Evolutionary conservation across 2,113 vertebrate genomes (phyloP).

Genomic region (Oreotrochilus melanogaster): DNA sequence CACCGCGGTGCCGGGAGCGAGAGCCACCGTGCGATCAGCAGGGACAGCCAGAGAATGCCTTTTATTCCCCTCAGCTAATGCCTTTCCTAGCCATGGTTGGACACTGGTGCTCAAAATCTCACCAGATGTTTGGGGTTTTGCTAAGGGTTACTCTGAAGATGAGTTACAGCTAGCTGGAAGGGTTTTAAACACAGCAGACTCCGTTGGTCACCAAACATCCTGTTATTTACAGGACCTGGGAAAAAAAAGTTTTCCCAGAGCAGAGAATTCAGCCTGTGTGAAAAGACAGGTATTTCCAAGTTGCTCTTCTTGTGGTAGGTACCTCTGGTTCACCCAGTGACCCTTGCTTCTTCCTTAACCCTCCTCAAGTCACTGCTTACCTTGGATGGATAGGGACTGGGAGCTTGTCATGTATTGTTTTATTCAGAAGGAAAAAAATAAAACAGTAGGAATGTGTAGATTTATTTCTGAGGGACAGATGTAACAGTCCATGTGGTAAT

Average conservation of each 20-base stretch:
- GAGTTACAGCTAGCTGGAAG: background rate
- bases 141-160: background rate
- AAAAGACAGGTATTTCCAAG: background rate
- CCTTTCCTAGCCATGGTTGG: background rate
- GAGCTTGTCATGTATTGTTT: background rate
- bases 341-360: background rate
- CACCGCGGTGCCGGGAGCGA: fast-evolving
- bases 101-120: background rate
- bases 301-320: background rate
- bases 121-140: background rate
- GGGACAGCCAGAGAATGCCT: background rate
- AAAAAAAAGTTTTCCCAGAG: background rate
- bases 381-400: background rate
- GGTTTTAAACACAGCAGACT: background rate
- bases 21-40: background rate
- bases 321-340: background rate
- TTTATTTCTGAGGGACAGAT: background rate
- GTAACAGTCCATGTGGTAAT: background rate
- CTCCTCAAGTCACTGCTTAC: background rate
- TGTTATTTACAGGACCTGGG: background rate
- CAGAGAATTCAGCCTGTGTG: background rate
- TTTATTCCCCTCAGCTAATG: background rate
- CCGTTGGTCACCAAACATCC: background rate
- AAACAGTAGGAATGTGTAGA: background rate
- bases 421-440: background rate